phyloP scores from a whole-genome alignment of 2,888 invertebrate species.

The Caenorhabditis japonica region DNA sequence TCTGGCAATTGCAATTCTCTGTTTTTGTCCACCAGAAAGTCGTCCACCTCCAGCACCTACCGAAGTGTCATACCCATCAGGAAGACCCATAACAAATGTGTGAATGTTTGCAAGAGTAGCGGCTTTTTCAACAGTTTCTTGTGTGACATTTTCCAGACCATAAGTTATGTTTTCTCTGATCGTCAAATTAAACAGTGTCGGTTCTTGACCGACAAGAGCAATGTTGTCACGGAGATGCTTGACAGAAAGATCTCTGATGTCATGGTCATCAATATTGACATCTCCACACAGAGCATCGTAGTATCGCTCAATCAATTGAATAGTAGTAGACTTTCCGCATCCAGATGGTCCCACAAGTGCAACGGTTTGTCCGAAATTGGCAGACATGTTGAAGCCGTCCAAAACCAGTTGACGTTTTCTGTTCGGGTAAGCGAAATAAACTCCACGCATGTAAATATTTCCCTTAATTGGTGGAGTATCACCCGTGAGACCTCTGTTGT shows the following conservation, averaged over 20 bases:
- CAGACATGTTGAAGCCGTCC: slow-evolving; percentile 68
- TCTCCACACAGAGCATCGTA: slow-evolving; percentile 77
- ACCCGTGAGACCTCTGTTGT: slow-evolving; percentile 76
- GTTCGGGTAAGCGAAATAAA: slow-evolving; percentile 88
- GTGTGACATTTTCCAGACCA: slow-evolving; percentile 71
- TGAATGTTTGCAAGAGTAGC: slow-evolving; percentile 78
- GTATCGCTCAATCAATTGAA: slow-evolving; percentile 78
- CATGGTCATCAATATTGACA: slow-evolving; percentile 76
- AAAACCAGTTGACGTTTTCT: slow-evolving; percentile 81
- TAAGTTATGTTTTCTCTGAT: slow-evolving; percentile 78
- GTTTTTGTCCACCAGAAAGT: slow-evolving; percentile 68
- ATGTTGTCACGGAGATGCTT: slow-evolving; percentile 66
- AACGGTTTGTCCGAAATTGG: slow-evolving; percentile 77
- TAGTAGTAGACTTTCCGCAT: slow-evolving; percentile 78
- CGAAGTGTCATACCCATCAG: slow-evolving; percentile 70
- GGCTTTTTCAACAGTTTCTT: slow-evolving; percentile 68
- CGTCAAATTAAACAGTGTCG: slow-evolving; percentile 78
- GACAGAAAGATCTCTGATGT: slow-evolving; percentile 65
- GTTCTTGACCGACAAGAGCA: slow-evolving; percentile 78
- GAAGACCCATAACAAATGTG: slow-evolving; percentile 78
- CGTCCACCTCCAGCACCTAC: slow-evolving; percentile 66
- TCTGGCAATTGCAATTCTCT: slow-evolving; percentile 68
- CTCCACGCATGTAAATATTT: slow-evolving; percentile 83
- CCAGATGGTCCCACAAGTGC: slow-evolving; percentile 79
- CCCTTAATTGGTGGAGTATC: slow-evolving; percentile 79